phyloP scores from a whole-genome alignment of 2,113 vertebrate genomes.

The Xyrauchen texanus region DNA sequence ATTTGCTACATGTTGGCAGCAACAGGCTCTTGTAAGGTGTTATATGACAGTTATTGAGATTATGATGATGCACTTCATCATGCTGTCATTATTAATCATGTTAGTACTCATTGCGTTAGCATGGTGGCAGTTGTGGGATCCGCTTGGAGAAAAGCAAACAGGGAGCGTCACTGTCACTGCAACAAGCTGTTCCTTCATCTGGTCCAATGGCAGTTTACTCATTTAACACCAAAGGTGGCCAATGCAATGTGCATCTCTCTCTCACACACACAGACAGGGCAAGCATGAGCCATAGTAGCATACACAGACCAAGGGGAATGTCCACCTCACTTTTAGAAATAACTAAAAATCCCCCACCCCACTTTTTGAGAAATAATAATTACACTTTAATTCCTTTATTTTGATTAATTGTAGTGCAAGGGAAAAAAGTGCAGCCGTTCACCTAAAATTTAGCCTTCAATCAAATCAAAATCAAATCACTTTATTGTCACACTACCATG shows the following conservation, averaged over 20 bases:
- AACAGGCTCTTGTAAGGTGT: slow-evolving; percentile 26
- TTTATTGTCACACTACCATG: too few relatives aligned
- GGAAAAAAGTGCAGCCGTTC: too few relatives aligned
- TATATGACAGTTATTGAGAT: slow-evolving; percentile 35
- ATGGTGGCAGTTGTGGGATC: slow-evolving; percentile 31
- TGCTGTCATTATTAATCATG: slow-evolving; percentile 44
- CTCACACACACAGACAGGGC: slow-evolving; percentile 18
- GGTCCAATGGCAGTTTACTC: slow-evolving; percentile 48
- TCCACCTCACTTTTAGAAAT: too few relatives aligned
- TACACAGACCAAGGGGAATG: background rate
- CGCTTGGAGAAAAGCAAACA: slow-evolving; percentile 45
- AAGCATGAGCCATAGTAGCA: slow-evolving; percentile 12
- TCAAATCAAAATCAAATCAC: too few relatives aligned
- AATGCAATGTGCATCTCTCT: slow-evolving; percentile 22
- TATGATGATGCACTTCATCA: slow-evolving; percentile 42
- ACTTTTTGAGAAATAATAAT: too few relatives aligned
- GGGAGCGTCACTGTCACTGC: slow-evolving; percentile 46
- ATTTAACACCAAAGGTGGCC: slow-evolving; percentile 13
- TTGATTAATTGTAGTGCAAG: too few relatives aligned
- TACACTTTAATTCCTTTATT: too few relatives aligned
- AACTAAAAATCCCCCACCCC: too few relatives aligned
- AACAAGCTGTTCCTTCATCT: slow-evolving; percentile 57
- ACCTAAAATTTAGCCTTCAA: too few relatives aligned
- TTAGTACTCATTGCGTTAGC: slow-evolving; percentile 34
- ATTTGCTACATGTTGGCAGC: slow-evolving; percentile 22